phyloP scores from a whole-genome alignment of 2,888 invertebrate genomes.

The Drosophila acutilabella region DNA sequence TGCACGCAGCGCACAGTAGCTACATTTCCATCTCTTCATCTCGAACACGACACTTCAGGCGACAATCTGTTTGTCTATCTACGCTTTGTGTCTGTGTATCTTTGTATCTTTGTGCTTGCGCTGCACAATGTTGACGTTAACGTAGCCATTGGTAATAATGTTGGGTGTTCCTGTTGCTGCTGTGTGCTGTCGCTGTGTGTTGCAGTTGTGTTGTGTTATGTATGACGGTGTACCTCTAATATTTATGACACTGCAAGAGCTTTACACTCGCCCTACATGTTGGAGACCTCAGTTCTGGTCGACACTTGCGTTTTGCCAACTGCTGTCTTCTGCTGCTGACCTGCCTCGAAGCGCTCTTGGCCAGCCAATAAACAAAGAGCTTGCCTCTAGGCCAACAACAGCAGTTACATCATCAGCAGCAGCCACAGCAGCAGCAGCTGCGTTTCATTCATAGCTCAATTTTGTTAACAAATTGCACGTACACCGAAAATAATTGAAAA shows the following conservation, averaged over 20 bases:
- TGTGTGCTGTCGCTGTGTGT: constrained; percentile 19
- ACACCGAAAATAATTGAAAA: background rate
- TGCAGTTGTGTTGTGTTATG: constrained; percentile 33
- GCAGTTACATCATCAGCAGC: background rate
- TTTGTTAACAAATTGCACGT: constrained; percentile 54
- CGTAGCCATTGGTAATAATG: constrained; percentile 1
- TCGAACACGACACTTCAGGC: constrained; percentile 64
- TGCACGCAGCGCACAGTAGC: constrained; percentile 14
- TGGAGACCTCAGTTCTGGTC: background rate
- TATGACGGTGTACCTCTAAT: constrained; percentile 56
- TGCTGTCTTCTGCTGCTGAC: constrained; percentile 27
- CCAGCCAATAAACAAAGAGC: constrained; percentile 52
- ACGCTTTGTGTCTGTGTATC: constrained; percentile 67
- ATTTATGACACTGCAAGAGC: constrained; percentile 68
- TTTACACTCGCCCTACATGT: constrained; percentile 17
- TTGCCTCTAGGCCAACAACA: constrained; percentile 7
- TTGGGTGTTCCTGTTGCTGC: background rate
- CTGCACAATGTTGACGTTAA: constrained; percentile 19
- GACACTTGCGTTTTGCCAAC: constrained; percentile 8
- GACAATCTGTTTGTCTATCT: constrained; percentile 79
- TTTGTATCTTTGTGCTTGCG: constrained; percentile 55
- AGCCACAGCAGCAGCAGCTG: background rate
- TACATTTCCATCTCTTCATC: constrained; percentile 7
- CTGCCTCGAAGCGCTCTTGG: constrained; percentile 40
- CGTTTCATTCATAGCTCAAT: constrained; percentile 52